These are phyloP conservation scores for Pteruthius melanotis DNA, from an alignment of 2,113 vertebrate species.

Conservation along the genomic window DNA sequence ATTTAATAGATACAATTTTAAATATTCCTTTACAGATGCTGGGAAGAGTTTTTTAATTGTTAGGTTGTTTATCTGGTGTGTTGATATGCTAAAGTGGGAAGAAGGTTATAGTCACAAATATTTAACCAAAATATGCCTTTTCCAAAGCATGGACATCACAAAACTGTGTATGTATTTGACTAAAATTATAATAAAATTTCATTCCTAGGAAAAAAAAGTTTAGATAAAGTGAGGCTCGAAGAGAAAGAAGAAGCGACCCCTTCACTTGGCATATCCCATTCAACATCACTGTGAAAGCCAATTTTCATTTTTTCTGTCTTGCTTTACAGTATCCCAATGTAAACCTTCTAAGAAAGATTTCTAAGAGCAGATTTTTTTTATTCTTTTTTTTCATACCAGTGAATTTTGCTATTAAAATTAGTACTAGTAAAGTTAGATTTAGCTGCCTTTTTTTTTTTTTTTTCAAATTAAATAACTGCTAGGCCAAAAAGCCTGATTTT, in stretches of 20 bases:
- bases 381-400: not conserved
- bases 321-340: not conserved
- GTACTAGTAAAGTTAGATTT: not conserved
- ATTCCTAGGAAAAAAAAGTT: not conserved
- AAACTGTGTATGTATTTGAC: fast-evolving
- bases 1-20: not conserved
- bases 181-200: not conserved
- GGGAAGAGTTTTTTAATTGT: not conserved
- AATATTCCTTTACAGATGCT: not conserved
- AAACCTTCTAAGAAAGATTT: not conserved
- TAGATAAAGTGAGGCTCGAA: not conserved
- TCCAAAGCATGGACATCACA: not conserved
- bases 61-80: not conserved
- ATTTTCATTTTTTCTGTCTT: not conserved
- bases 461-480: not conserved
- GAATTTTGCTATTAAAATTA: not conserved
- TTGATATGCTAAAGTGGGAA: not conserved
- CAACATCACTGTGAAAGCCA: fast-evolving
- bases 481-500: not conserved
- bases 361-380: not conserved
- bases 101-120: not conserved
- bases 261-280: not conserved
- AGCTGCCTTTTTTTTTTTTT: not conserved
- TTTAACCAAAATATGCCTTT: not conserved
- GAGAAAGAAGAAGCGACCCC: not conserved